Percentiles rank a stretch among this genome's conserved stretches.
Evolutionary conservation across 2,888 invertebrate species (phyloP).

Genomic region (Strigamia transsilvanica): DNA sequence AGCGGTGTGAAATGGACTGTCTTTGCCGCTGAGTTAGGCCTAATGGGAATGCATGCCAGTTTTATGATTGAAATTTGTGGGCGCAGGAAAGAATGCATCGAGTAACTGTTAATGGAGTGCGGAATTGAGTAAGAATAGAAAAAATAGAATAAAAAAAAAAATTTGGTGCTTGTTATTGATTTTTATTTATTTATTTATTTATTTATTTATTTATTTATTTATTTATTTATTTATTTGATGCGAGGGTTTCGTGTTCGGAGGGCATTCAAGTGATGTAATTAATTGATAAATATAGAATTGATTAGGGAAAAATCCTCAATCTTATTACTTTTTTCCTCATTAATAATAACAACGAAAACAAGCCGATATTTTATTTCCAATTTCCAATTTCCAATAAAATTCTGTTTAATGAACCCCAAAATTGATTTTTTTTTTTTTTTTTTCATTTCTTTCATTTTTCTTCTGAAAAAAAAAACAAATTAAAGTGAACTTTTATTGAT

Average conservation of each 20-base stretch:
- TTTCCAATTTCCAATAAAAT: too few species aligned
- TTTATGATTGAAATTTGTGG: conserved; percentile 48
- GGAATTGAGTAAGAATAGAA: background rate
- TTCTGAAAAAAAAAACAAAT: background rate
- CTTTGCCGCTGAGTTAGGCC: background rate
- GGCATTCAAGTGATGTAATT: background rate
- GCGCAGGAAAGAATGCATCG: background rate
- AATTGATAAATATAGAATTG: too few species aligned
- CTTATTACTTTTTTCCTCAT: too few species aligned
- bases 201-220: background rate
- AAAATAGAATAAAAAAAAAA: too few species aligned
- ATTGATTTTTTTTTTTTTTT: too few species aligned
- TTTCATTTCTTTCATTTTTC: too few species aligned
- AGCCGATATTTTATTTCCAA: too few species aligned
- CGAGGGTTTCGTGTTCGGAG: background rate
- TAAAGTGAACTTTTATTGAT: background rate
- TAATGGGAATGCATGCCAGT: conserved; percentile 28
- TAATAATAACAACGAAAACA: too few species aligned
- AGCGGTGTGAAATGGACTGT: conserved; percentile 44
- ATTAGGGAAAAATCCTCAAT: background rate
- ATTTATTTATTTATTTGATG: background rate
- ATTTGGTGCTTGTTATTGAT: too few species aligned
- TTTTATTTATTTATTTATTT: too few species aligned
- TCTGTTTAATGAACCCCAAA: too few species aligned
- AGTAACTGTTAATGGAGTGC: background rate